Conservation (phyloP, 2,888 invertebrate genomes). For the Heliconius aoede region DNA sequence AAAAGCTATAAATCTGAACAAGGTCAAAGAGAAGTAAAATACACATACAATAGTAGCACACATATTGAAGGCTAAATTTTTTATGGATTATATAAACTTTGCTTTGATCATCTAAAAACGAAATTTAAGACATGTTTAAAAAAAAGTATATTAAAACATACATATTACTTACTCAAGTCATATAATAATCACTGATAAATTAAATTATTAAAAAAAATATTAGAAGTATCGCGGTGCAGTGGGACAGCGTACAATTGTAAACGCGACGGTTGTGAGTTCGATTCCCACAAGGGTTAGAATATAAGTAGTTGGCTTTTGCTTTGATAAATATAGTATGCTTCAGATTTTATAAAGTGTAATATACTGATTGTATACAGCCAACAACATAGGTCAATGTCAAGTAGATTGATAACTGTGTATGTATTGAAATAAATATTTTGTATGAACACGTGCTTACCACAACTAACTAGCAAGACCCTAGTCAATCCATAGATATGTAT, state of each 20-base stretch:
- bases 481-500: too few relatives aligned
- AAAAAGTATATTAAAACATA: not conserved
- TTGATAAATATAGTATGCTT: not conserved
- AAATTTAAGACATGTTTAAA: not conserved
- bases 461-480: too few relatives aligned
- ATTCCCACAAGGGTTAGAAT: not conserved
- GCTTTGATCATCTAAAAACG: conserved; percentile 31
- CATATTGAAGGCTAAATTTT: conserved; percentile 11
- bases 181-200: not conserved
- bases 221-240: not conserved
- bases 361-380: not conserved
- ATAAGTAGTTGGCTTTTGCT: not conserved
- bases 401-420: not conserved
- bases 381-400: conserved; percentile 10
- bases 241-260: not conserved
- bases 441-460: too few relatives aligned
- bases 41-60: too few relatives aligned
- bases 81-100: not conserved
- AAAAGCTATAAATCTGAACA: conserved; percentile 2
- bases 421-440: too few relatives aligned
- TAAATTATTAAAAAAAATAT: not conserved
- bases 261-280: too few relatives aligned
- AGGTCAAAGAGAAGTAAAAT: not conserved
- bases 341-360: not conserved
- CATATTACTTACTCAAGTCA: not conserved